phyloP scores from a whole-genome alignment of 2,888 invertebrate species.

The Dioctria linearis region DNA sequence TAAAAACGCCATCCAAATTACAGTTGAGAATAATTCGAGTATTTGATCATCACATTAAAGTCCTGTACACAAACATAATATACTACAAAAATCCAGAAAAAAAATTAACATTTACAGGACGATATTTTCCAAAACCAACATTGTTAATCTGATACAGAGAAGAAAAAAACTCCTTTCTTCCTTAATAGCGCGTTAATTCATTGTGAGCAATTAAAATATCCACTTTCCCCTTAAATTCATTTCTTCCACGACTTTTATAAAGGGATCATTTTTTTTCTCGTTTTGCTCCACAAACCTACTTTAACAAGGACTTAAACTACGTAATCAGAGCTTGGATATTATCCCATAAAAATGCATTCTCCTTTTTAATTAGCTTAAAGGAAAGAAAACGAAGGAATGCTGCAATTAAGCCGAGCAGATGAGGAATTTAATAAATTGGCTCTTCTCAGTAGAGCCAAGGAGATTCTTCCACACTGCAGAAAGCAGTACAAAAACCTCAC shows the following conservation, averaged over 20 bases:
- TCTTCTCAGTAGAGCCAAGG: not conserved
- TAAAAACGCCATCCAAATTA: too few species aligned
- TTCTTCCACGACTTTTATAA: not conserved
- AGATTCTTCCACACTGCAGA: not conserved
- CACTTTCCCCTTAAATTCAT: not conserved
- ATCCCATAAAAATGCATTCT: slow-evolving; percentile 42
- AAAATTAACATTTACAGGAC: too few species aligned
- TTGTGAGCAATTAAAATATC: too few species aligned
- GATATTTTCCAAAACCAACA: too few species aligned
- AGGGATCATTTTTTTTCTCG: not conserved
- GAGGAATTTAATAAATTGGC: slow-evolving; percentile 48
- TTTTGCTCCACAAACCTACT: not conserved
- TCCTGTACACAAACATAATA: too few species aligned
- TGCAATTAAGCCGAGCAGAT: slow-evolving; percentile 35
- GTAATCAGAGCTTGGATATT: slow-evolving; percentile 35
- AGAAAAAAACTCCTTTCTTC: too few species aligned
- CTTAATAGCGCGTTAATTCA: too few species aligned
- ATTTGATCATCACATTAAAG: too few species aligned
- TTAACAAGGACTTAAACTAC: slow-evolving; percentile 19
- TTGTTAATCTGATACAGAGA: too few species aligned
- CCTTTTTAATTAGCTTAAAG: slow-evolving; percentile 31
- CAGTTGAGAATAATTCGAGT: too few species aligned
- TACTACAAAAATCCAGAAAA: too few species aligned
- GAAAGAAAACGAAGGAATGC: slow-evolving; percentile 32
- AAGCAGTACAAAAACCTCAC: not conserved